Evolutionary conservation across 2,888 invertebrate genomes (phyloP), one percentile per base, ranked within the genome.

Genomic region (Actias luna): DNA sequence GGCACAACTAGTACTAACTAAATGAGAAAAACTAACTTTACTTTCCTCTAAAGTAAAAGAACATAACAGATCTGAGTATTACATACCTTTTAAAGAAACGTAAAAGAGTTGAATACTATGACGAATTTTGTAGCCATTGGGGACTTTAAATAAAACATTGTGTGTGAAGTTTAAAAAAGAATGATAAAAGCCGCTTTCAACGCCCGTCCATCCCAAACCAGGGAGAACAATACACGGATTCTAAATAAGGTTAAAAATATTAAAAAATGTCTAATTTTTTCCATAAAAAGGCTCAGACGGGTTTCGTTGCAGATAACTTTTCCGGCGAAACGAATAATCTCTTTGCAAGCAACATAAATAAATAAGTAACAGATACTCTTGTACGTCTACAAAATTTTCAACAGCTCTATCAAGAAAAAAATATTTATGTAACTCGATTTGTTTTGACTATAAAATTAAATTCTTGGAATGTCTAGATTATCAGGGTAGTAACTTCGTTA

Each of bases 221-320:
- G 63, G 65, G 76, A 69, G 78, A 83, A 88, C 85, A 87, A 87
- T 83, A 82, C 75, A 72, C 74, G 74, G 75, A 78, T 77, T 73
- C 74, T 80, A 80, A 84, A 87, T 85, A 80, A 82, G 85, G 85
- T 86, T 85, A 80, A 84, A 83, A 85, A 83, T 76, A 83, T 78
- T 76, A 78, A 77, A 52, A 79, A 78, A 75, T 75, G 71, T 74
- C 72, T 72, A 67, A 71, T 70, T 75, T 80, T 76, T 79, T 75
- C 68, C 66, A 73, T 71, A 70, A 70, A 75, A 79, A 71, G 69
- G 76, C 72, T 72, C 71, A 65, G 63, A 68, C 65, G 69, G 70
- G 70, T 67, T 72, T 69, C 70, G 73, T 74, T 72, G 59, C 72
- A 65, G 69, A 78, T 77, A 71, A 74, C 74, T 80, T 82, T 78